Conservation (phyloP, 2,888 invertebrate genomes). For the Boloria euphrosyne region DNA sequence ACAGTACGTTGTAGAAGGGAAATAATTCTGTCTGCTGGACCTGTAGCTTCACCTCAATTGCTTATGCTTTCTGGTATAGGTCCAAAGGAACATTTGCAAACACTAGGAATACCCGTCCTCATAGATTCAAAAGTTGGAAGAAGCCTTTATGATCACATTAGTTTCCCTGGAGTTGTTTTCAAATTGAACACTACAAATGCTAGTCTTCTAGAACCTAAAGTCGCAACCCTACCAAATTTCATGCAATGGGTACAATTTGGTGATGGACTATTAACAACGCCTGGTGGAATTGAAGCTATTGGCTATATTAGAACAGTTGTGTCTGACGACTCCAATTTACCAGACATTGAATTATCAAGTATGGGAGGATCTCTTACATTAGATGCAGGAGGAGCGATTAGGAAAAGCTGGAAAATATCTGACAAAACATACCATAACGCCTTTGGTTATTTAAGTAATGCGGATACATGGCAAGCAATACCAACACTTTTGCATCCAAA, state of each 20-base stretch:
- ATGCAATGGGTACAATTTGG: slow-evolving; percentile 76
- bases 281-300: slow-evolving; percentile 86
- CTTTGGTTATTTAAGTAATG: slow-evolving; percentile 78
- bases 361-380: slow-evolving; percentile 84
- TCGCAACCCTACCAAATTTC: slow-evolving; percentile 66
- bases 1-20: slow-evolving; percentile 87
- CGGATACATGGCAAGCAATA: slow-evolving; percentile 84
- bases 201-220: slow-evolving; percentile 67
- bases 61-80: slow-evolving; percentile 93
- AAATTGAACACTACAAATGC: slow-evolving; percentile 70
- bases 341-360: slow-evolving; percentile 86
- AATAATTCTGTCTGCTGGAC: slow-evolving; percentile 92
- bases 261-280: slow-evolving; percentile 81
- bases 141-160: slow-evolving; percentile 84
- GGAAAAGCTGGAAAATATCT: slow-evolving; percentile 81
- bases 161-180: slow-evolving; percentile 79
- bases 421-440: slow-evolving; percentile 81
- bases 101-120: slow-evolving; percentile 83
- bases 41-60: slow-evolving; percentile 94
- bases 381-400: slow-evolving; percentile 79
- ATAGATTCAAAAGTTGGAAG: slow-evolving; percentile 86
- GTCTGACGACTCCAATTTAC: slow-evolving; percentile 79
- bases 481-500: slow-evolving; percentile 88
- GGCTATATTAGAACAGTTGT: slow-evolving; percentile 83
- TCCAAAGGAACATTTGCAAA: slow-evolving; percentile 79